Conservation (phyloP, 2,797 vertebrate genomes). For the Lophotriccus pileatus region DNA sequence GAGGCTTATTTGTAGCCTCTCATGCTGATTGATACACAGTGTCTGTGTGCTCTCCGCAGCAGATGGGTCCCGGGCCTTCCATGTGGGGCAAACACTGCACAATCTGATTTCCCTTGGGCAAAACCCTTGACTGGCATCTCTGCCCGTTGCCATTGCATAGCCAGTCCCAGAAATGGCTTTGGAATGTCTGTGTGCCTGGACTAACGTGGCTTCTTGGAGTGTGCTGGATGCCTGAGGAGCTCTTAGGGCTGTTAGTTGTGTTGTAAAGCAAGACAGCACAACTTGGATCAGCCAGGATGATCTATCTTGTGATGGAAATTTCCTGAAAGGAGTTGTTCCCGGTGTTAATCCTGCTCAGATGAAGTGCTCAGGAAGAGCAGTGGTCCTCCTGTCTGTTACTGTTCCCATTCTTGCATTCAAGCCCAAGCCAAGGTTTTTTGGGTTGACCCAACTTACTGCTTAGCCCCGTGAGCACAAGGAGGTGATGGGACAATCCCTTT, state of each 20-base stretch:
- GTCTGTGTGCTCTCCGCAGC: background rate
- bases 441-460: background rate
- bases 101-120: background rate
- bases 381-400: background rate
- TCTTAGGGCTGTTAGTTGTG: background rate
- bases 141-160: accelerated
- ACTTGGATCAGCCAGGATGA: background rate
- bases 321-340: background rate
- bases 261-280: background rate
- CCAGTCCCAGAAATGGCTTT: background rate
- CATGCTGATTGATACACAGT: background rate
- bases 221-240: background rate
- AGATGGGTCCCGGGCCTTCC: background rate
- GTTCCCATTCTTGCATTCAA: background rate
- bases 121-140: background rate
- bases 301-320: background rate
- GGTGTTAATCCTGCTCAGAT: background rate
- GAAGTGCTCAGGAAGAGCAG: background rate
- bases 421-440: background rate
- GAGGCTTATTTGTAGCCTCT: background rate
- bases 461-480: accelerated
- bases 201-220: background rate
- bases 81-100: background rate
- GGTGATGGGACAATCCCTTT: background rate
- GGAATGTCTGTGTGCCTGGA: background rate